Base-by-base conservation (phyloP, 1,140 invertebrate species). In the Cydia strobilella region DNA sequence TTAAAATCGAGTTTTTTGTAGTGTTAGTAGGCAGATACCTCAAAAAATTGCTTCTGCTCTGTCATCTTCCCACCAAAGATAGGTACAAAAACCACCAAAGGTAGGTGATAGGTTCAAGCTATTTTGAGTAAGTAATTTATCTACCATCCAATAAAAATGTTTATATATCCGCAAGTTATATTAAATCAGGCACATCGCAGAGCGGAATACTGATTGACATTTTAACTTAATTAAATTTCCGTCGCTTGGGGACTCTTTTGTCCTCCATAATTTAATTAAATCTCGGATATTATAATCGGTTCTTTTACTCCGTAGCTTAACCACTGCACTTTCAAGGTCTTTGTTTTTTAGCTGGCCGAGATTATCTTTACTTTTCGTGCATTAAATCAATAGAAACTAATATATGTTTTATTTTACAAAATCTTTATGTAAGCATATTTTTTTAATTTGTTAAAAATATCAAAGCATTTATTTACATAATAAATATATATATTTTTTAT, bases 231-330 rank as follows among this genome's bases (percentile, higher is more conserved):
- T 84, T 81, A 85, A 85, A 85, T 82, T 80, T 80, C 76, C 80
- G 78, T 74, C 74, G 76, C 73, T 76, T 76, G 20, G 77, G 76
- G 77, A 77, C 77, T 82, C 84, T 79, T 84, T 85, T 85, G 84
- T 85, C 82, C 82, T 77, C 79, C 76, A 81, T 83, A 84, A 85
- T 84, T 79, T 79, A 77, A 82, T 84, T 85, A 82, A 80, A 80
- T 75, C 77, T 81, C 74, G 78, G 79, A 82, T 80, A 82, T 80
- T 79, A 80, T 82, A 35, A 69, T 69, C 35, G 35, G 35, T 42
- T 69, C 39, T 39, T 69, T 69, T 42, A 69, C 31, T 74, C 31
- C 39, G 23, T 18, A 45, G 73, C 59, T 69, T 35, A 69, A 69
- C 65, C 65, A 69, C 65, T 69, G 65, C 35, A 69, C 31, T 69